Evolutionary conservation across 2,888 invertebrate species (phyloP), one percentile per base, ranked within the genome.

Genomic region (Acronicta leporina): DNA sequence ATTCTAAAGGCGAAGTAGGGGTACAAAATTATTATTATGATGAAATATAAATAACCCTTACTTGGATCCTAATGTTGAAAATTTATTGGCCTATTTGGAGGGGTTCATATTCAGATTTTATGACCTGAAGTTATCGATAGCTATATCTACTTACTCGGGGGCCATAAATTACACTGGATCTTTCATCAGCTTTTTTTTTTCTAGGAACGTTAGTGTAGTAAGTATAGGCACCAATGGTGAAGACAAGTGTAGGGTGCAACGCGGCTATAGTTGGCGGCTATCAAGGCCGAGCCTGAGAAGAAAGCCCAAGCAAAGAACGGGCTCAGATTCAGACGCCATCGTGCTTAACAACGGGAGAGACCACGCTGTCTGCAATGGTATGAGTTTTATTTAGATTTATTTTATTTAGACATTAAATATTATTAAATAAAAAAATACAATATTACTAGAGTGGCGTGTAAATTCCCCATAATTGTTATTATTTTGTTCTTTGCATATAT

Each of bases 181-280:
- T 4, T 33, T 33, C 4, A 33, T 6, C 20, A n/a, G n/a, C 8
- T 1, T 14, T 33, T 3, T 0, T 30, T 16, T 41, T 68, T 73
- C 48, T 60, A 94, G 94, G 79, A 94, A 91, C 68, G 80, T 93
- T 14, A 89, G 87, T 52, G 80, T 90, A 42, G 85, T 87, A 40
- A 88, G 84, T 52, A 81, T 87, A 1, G 85, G 84, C 0, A 57
- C 81, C 9, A 91, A 84, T 38, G 85, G 86, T 4, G 92, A 94
- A 5, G 94, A 93, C 5, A 95, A 93, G 69, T 95, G 94, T 69
- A 92, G 95, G 77, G 95, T 96, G 25, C 96, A 96, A 73, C 92
- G 97, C 77, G 96, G 96, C 16, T 96, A 96, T 81, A 97, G 97
- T 67, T 97, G 97, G 96, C 96, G 97, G 77, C 92, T 97, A 75